Base-by-base conservation (phyloP, 2,888 invertebrate genomes). In the Hydroisotoma schaefferi region DNA sequence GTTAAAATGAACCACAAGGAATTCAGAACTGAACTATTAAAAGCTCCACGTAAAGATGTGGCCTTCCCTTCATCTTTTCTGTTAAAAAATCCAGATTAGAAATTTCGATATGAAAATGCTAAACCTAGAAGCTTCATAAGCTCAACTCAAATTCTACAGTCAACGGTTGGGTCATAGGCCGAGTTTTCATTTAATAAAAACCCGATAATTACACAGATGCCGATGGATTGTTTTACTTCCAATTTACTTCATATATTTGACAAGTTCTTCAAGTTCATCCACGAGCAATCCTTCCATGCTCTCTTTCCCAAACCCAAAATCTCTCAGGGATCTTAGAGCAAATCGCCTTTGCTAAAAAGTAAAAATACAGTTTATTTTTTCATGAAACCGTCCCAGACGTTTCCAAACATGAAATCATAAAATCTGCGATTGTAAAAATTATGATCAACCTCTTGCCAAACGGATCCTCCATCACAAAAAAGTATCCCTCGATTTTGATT, bases 11-110 rank as follows among this genome's bases (percentile, higher is more conserved):
- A 59, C 67, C 67, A 67, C 2, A 69, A 40, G 0, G 66, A 66
- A 37, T 69, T 70, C 22, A 70, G 46, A 6, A 70, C 68, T 2
- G 68, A 63, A 8, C 63, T 63, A 54, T 70, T 70, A 22, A 70
- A 66, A 5, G 52, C 43, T 1, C 61, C 57, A 10, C 51, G 49
- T n/a, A 70, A 46, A 6, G 25, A 25, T 2, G 64, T 43, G 2
- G 70, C 59, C 20, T 55, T 53, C 4, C 65, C 68, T 1, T 60
- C 27, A 23, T 57, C 55, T 51, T 59, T 62, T 20, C 67, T 70
- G 38, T 38, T 20, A 49, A 57, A 8, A 25, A 23, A n/a, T n/a
- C n/a, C n/a, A n/a, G n/a, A n/a, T n/a, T n/a, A n/a, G n/a, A n/a
- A n/a, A n/a, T n/a, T 8, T n/a, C n/a, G 6, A 29, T 2, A 26